Evolutionary conservation across 2,888 invertebrate species (phyloP).

Genomic region (Poecilus cupreus): DNA sequence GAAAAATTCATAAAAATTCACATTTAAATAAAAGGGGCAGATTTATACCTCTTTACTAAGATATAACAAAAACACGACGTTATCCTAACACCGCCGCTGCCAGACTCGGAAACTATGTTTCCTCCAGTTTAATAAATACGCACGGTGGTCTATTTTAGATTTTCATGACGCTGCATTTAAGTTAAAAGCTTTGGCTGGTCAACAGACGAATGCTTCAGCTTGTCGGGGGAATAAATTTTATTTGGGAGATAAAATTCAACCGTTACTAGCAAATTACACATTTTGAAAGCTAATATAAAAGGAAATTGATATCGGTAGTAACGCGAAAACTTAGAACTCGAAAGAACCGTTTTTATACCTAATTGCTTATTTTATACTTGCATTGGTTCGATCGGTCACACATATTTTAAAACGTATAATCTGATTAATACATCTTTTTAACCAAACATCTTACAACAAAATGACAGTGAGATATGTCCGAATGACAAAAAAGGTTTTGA

Average conservation of each 20-base stretch:
- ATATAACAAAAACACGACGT: constrained; percentile 38
- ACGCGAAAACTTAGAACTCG: not conserved
- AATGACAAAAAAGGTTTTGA: no score
- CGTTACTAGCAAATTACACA: not conserved
- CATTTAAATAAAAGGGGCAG: constrained; percentile 55
- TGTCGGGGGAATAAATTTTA: not conserved
- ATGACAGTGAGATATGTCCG: no score
- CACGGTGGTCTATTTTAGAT: not conserved
- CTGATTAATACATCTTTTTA: no score
- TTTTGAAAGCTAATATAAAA: constrained; percentile 27
- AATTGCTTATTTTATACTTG: no score
- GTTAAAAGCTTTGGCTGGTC: not conserved
- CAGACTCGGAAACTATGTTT: not conserved
- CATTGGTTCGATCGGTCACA: no score
- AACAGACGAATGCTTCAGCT: not conserved
- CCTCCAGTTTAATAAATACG: not conserved
- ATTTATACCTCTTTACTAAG: constrained; percentile 50
- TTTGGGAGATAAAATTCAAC: not conserved
- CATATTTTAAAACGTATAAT: no score
- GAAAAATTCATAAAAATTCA: constrained; percentile 58
- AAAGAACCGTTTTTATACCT: not conserved
- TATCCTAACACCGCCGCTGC: not conserved
- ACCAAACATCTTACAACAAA: no score
- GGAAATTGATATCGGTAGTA: not conserved
- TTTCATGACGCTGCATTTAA: constrained; percentile 13